Base-by-base conservation (phyloP, 2,888 invertebrate species). In the Harmothoe impar region DNA sequence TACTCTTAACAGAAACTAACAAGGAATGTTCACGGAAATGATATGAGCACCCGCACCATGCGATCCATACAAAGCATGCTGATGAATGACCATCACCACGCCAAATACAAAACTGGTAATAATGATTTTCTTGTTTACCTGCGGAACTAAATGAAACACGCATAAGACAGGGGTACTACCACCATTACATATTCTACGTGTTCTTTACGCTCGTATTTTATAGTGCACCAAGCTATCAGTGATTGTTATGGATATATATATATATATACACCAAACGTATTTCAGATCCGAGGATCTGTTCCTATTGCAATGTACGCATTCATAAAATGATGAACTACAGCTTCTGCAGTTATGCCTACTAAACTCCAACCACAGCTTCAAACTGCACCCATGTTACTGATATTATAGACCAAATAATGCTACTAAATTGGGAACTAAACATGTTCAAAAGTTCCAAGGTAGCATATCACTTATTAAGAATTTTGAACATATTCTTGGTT, bases 211-310 rank as follows among this genome's bases (percentile, higher is more conserved):
- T 62, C n/a, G 20, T 20, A 62, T 62, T 62, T 52, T 52, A 52
- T 15, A 62, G 62, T 62, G 62, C n/a, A 62, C n/a, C 62, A n/a
- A 62, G 62, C 62, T 62, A n/a, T 62, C 62, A 62, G 62, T 62
- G n/a, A 62, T 62, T 20, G 62, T 62, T 62, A 43, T 43, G 62
- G n/a, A n/a, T 62, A 62, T 62, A 62, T 62, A 62, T n/a, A 62
- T 15, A n/a, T 20, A 62, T 15, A 12, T n/a, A 3, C 62, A n/a
- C 3, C 62, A 62, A 62, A 62, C 20, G n/a, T 43, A 43, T 3
- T 43, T 10, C 43, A 43, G 43, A 62, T 20, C 62, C 62, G 20
- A 62, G 62, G n/a, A 62, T 62, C n/a, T 62, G 62, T 62, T 62
- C 43, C 3, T 43, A 43, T 43, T 43, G 43, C 43, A 43, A 43